Percentiles rank a stretch among this genome's conserved stretches.
Conservation (phyloP, 2,888 invertebrate species). For the Lasioglossum villosulum region DNA sequence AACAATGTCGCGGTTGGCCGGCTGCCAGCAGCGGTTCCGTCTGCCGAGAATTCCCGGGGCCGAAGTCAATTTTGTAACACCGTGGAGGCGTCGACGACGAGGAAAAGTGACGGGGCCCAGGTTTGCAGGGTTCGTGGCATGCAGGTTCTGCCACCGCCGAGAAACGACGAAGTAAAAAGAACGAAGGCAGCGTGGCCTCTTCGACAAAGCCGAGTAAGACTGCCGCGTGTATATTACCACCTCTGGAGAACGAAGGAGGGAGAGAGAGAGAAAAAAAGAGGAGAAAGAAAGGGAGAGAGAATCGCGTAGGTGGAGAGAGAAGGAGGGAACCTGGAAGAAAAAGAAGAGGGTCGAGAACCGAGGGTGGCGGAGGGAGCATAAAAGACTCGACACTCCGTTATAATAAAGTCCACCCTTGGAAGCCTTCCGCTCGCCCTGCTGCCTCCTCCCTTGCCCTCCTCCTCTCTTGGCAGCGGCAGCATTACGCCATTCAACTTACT, state of each 20-base stretch:
- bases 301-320: conserved; percentile 22
- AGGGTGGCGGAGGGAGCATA: conserved; percentile 77
- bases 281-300: conserved; percentile 51
- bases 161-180: conserved; percentile 57
- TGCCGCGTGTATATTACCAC: conserved; percentile 71
- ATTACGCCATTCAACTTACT: conserved; percentile 84
- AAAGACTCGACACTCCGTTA: conserved; percentile 85
- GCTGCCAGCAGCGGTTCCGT: conserved; percentile 52
- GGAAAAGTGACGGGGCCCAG: conserved; percentile 32
- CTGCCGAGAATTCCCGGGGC: conserved; percentile 51
- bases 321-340: conserved; percentile 63
- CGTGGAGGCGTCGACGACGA: conserved; percentile 48
- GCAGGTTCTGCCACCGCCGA: conserved; percentile 24
- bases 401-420: conserved; percentile 84
- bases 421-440: conserved; percentile 74
- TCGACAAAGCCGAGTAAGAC: conserved; percentile 66
- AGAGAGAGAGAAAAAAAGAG: conserved; percentile 51
- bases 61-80: conserved; percentile 61
- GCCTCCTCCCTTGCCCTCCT: conserved; percentile 49
- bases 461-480: conserved; percentile 73
- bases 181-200: conserved; percentile 41
- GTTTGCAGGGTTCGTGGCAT: conserved; percentile 17
- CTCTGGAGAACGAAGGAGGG: conserved; percentile 40
- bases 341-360: conserved; percentile 57
- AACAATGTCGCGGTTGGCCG: conserved; percentile 63